Evolutionary conservation across 1,140 invertebrate genomes (phyloP).

Genomic region (Trypoxylus dichotomus): DNA sequence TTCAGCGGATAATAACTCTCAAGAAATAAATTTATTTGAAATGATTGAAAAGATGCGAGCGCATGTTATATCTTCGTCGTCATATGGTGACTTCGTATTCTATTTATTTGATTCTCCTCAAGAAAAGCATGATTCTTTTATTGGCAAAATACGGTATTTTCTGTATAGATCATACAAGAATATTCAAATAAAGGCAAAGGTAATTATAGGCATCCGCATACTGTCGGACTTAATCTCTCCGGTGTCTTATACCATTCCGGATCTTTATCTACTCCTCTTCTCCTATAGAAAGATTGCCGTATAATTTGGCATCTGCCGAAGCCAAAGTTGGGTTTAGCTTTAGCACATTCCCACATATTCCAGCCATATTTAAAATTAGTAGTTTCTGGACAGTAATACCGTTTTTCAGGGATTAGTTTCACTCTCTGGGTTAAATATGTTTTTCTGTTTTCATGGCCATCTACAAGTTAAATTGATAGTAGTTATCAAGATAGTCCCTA

Average conservation of each 20-base stretch:
- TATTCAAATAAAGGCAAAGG: slow-evolving; percentile 28
- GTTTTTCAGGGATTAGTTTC: slow-evolving; percentile 45
- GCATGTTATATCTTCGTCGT: not conserved
- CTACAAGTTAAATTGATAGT: not conserved
- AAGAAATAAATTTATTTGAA: not conserved
- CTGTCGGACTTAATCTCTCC: slow-evolving; percentile 42
- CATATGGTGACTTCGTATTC: not conserved
- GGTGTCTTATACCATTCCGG: slow-evolving; percentile 51
- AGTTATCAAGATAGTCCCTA: too few relatives aligned
- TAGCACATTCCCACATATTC: slow-evolving; percentile 47
- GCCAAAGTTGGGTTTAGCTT: slow-evolving; percentile 36
- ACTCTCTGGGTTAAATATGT: slow-evolving; percentile 43
- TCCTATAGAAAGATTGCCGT: slow-evolving; percentile 50
- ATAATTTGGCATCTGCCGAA: slow-evolving; percentile 49
- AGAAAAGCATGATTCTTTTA: slow-evolving; percentile 23
- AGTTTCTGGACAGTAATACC: slow-evolving; percentile 50
- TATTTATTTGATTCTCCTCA: not conserved
- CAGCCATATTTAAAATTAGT: slow-evolving; percentile 49
- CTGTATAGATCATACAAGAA: slow-evolving; percentile 25
- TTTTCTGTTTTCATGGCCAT: slow-evolving; percentile 8
- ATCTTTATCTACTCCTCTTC: slow-evolving; percentile 46
- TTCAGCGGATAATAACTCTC: not conserved
- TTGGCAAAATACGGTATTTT: slow-evolving; percentile 10
- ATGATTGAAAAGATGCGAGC: not conserved
- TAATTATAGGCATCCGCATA: slow-evolving; percentile 41